These are phyloP conservation scores for Galeopterus variegatus DNA, from an alignment of 2,113 vertebrate species.

Conservation along the genomic window DNA sequence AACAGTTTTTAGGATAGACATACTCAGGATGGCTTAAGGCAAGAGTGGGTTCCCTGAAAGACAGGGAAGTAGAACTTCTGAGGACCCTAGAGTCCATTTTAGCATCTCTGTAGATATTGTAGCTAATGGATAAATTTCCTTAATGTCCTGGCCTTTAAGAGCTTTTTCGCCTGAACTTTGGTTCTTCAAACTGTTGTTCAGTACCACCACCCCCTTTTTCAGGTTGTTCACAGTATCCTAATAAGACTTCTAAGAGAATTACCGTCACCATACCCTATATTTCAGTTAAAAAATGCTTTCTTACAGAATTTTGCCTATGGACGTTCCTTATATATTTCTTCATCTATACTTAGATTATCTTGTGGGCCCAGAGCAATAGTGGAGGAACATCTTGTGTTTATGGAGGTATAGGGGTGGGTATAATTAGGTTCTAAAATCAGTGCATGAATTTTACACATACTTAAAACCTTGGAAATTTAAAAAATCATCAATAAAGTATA, in stretches of 20 bases:
- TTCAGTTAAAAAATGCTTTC: background rate
- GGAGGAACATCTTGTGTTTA: background rate
- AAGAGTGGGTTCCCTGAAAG: background rate
- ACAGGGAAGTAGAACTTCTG: background rate
- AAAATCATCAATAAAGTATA: background rate
- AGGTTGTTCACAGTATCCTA: background rate
- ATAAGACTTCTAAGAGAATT: background rate
- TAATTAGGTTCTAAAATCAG: constrained; percentile 30
- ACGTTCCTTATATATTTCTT: background rate
- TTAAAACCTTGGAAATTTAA: background rate
- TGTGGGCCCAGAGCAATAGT: background rate
- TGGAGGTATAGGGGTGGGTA: background rate
- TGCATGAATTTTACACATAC: background rate
- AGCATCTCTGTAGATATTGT: background rate
- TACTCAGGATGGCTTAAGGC: background rate
- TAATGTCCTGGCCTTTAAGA: background rate
- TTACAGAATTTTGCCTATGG: background rate
- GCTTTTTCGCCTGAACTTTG: background rate
- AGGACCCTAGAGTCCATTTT: background rate
- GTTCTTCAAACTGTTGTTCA: background rate
- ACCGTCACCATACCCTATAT: background rate
- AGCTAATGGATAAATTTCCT: background rate
- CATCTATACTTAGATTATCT: background rate
- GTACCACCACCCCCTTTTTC: background rate
- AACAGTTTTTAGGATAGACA: background rate